Conservation (phyloP, 2,113 vertebrate species). For the Cathartes aura region DNA sequence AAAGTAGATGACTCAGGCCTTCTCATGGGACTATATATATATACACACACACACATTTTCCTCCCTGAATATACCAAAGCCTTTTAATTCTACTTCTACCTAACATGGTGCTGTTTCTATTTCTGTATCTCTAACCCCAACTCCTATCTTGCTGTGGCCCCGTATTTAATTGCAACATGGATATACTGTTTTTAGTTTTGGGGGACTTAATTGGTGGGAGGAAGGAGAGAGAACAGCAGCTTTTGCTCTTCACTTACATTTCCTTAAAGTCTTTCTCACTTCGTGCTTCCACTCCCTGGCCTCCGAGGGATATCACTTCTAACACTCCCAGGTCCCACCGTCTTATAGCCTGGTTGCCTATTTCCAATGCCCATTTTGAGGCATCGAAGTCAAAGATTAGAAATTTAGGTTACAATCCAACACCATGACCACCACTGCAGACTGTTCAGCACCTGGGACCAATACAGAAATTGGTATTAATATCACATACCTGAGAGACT, state of each 20-base stretch:
- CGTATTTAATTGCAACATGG: background rate
- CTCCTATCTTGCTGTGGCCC: background rate
- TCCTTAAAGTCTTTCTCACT: background rate
- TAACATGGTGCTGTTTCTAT: background rate
- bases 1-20: background rate
- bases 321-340: background rate
- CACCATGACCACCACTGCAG: background rate
- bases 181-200: background rate
- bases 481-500: background rate
- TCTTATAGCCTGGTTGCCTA: background rate
- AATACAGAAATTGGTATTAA: background rate
- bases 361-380: background rate
- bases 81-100: background rate
- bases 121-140: background rate
- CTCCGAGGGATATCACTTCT: background rate
- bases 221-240: background rate
- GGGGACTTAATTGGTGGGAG: background rate
- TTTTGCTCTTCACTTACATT: background rate
- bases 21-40: background rate
- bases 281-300: background rate
- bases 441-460: background rate
- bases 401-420: background rate
- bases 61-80: background rate
- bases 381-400: background rate
- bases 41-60: rapidly evolving